phyloP scores from a whole-genome alignment of 2,888 invertebrate genomes.

The Copidosoma aretas region DNA sequence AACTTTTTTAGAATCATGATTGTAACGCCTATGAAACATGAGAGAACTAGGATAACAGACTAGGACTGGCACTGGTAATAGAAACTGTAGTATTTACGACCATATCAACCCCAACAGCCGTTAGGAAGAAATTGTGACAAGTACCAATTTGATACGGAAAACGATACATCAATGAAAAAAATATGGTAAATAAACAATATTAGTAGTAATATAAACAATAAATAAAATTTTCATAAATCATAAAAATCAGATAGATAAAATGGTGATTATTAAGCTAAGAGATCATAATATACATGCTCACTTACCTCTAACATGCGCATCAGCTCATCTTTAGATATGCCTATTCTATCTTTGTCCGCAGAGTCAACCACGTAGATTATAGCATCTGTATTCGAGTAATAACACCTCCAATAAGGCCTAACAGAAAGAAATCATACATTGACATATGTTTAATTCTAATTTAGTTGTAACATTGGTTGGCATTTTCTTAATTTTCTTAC shows the following conservation, averaged over 20 bases:
- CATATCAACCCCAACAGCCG: too few species aligned
- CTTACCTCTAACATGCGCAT: slow-evolving; percentile 94
- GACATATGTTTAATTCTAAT: background rate
- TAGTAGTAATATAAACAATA: background rate
- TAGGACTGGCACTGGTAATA: too few species aligned
- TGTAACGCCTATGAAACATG: too few species aligned
- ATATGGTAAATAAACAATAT: too few species aligned
- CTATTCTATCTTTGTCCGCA: slow-evolving; percentile 97
- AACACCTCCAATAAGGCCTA: slow-evolving; percentile 99
- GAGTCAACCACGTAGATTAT: slow-evolving; percentile 99
- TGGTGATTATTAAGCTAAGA: too few species aligned
- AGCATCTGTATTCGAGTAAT: slow-evolving; percentile 99
- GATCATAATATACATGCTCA: slow-evolving; percentile 44
- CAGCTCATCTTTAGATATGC: slow-evolving; percentile 97
- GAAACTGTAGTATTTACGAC: too few species aligned
- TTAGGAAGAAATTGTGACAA: too few species aligned
- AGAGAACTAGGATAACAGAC: too few species aligned
- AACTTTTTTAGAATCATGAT: too few species aligned
- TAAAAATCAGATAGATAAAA: background rate
- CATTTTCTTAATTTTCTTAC: slow-evolving; percentile 67
- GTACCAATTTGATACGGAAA: too few species aligned
- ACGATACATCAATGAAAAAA: too few species aligned
- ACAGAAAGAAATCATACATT: slow-evolving; percentile 54
- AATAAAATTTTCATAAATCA: background rate
- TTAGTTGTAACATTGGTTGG: background rate